phyloP scores from a whole-genome alignment of 2,888 invertebrate genomes.

The Drosophila meridionalis region DNA sequence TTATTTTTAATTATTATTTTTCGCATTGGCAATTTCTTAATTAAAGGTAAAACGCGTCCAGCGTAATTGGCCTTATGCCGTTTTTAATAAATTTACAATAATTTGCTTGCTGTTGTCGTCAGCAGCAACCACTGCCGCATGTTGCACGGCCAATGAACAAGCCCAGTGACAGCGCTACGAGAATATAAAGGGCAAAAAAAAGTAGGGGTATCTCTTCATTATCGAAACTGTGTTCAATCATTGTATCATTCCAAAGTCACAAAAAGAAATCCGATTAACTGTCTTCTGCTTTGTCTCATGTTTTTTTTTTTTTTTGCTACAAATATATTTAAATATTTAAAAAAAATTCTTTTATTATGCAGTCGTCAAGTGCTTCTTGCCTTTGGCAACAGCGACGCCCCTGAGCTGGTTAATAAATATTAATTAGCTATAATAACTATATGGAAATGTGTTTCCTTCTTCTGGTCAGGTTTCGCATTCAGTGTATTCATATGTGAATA shows the following conservation, averaged over 20 bases:
- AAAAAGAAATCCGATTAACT: background rate
- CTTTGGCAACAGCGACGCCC: background rate
- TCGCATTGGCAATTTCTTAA: constrained; percentile 76
- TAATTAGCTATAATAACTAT: constrained; percentile 70
- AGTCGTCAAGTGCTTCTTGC: background rate
- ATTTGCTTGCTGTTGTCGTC: constrained; percentile 21
- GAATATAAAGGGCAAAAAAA: background rate
- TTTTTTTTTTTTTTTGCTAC: background rate
- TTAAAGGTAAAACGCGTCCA: constrained; percentile 57
- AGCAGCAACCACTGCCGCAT: constrained; percentile 18
- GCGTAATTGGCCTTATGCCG: constrained; percentile 69
- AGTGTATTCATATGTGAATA: background rate
- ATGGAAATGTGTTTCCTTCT: constrained; percentile 48
- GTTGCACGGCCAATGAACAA: constrained; percentile 9
- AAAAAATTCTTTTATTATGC: background rate
- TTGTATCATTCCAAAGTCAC: background rate
- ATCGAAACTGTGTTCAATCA: no score
- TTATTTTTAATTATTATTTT: constrained; percentile 78
- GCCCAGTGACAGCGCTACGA: constrained; percentile 14
- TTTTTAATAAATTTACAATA: constrained; percentile 74
- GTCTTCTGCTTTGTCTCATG: background rate
- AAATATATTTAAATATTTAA: background rate
- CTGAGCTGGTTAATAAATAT: constrained; percentile 62
- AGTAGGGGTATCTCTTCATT: background rate
- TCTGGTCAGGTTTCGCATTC: constrained; percentile 1